Evolutionary conservation across 2,113 vertebrate species (phyloP).

Genomic region (Pelobates fuscus): DNA sequence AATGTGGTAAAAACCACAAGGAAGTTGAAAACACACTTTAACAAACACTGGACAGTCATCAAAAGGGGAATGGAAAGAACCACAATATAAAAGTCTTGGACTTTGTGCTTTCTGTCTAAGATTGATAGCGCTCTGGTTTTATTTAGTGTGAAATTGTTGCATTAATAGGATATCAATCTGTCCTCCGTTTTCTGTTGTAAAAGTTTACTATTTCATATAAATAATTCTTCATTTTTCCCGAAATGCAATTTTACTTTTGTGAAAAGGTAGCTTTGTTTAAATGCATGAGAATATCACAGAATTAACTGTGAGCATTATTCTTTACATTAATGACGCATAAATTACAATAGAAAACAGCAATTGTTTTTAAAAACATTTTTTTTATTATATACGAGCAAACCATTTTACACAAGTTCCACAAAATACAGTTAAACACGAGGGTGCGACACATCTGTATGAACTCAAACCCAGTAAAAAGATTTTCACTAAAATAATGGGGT

Average conservation of each 20-base stretch:
- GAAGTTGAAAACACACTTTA: constrained; percentile 43
- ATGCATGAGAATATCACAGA: too few relatives aligned
- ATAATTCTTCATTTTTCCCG: constrained; percentile 20
- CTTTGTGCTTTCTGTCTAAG: constrained; percentile 19
- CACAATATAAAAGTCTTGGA: constrained; percentile 44
- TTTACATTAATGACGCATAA: too few relatives aligned
- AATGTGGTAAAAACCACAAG: constrained; percentile 45
- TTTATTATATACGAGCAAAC: too few relatives aligned
- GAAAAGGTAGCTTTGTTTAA: too few relatives aligned
- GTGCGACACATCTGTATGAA: too few relatives aligned
- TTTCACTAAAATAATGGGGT: too few relatives aligned
- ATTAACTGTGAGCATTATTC: too few relatives aligned
- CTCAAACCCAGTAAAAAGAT: too few relatives aligned
- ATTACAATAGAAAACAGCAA: too few relatives aligned
- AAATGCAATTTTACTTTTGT: constrained; percentile 28
- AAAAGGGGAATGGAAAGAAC: constrained; percentile 34
- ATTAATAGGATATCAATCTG: constrained; percentile 39
- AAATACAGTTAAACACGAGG: too few relatives aligned
- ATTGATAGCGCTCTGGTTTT: constrained; percentile 30
- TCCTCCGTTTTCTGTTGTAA: constrained; percentile 20
- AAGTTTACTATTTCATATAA: constrained; percentile 28
- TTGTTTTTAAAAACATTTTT: too few relatives aligned
- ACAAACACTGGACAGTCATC: constrained; percentile 36
- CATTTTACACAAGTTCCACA: too few relatives aligned
- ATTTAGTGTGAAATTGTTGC: constrained; percentile 25